phyloP scores from a whole-genome alignment of 2,888 invertebrate species.

The Ctena decussata region DNA sequence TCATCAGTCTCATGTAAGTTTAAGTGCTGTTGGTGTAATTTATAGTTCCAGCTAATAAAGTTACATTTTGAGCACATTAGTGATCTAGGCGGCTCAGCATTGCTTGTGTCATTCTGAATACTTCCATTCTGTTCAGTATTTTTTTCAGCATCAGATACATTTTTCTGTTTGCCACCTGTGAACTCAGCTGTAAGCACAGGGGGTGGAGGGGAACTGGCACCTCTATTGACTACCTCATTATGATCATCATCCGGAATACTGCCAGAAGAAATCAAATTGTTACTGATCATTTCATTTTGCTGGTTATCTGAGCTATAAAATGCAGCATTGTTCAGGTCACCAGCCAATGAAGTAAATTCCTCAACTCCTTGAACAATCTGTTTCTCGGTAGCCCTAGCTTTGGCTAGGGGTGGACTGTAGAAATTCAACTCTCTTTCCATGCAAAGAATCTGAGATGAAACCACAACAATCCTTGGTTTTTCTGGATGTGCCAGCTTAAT shows the following conservation, averaged over 20 bases:
- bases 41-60: slow-evolving; percentile 52
- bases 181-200: neutral
- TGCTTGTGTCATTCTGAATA: neutral
- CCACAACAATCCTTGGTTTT: slow-evolving; percentile 77
- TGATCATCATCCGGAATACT: neutral
- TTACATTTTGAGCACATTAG: slow-evolving; percentile 50
- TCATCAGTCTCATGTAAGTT: slow-evolving; percentile 44
- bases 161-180: neutral
- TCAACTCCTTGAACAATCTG: neutral
- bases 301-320: neutral
- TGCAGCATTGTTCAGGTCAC: neutral
- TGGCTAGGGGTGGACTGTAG: slow-evolving; percentile 51
- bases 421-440: slow-evolving; percentile 73
- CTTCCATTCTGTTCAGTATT: neutral
- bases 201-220: neutral
- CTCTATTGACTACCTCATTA: neutral
- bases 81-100: slow-evolving; percentile 32
- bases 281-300: neutral
- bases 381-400: neutral
- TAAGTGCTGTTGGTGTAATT: slow-evolving; percentile 38
- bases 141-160: neutral
- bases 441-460: slow-evolving; percentile 81
- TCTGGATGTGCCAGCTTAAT: slow-evolving; percentile 76
- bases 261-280: neutral
- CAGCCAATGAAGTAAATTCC: neutral